These are phyloP conservation scores for Neodiprion lecontei DNA, from an alignment of 1,140 invertebrate genomes.

Conservation along the genomic window DNA sequence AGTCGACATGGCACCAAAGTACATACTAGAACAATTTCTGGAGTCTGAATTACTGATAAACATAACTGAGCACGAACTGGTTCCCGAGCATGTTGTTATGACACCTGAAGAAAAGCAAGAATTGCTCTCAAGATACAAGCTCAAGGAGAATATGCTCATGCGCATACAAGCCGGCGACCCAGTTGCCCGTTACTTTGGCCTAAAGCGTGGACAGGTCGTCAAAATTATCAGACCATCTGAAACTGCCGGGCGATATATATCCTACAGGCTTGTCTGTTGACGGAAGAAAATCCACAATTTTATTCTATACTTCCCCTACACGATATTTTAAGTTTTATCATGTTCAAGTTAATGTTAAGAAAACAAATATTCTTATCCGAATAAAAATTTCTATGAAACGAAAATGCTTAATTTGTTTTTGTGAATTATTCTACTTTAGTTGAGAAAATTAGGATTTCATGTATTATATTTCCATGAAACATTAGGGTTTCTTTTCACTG, in stretches of 20 bases:
- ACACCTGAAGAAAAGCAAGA: conserved; percentile 98
- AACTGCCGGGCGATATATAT: conserved; percentile 98
- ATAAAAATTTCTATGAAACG: too few species aligned
- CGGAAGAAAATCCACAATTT: background rate
- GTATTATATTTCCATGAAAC: too few species aligned
- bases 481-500: too few species aligned
- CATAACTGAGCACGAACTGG: conserved; percentile 98
- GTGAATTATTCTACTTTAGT: too few species aligned
- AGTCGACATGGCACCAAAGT: conserved; percentile 98
- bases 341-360: too few species aligned
- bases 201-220: conserved; percentile 96
- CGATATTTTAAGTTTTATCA: too few species aligned
- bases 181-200: conserved; percentile 95
- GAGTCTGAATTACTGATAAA: conserved; percentile 99
- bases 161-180: conserved; percentile 98
- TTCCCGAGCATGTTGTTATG: conserved; percentile 98
- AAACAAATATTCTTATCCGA: too few species aligned
- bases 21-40: conserved; percentile 97
- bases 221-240: conserved; percentile 98
- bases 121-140: conserved; percentile 91
- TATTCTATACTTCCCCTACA: too few species aligned
- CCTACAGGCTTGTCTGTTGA: conserved; percentile 95
- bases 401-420: too few species aligned
- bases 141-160: conserved; percentile 99
- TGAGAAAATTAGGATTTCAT: too few species aligned